Evolutionary conservation across 1,140 invertebrate species (phyloP), one percentile per base, ranked within the genome.

Genomic region (Leguminivora glycinivorella): DNA sequence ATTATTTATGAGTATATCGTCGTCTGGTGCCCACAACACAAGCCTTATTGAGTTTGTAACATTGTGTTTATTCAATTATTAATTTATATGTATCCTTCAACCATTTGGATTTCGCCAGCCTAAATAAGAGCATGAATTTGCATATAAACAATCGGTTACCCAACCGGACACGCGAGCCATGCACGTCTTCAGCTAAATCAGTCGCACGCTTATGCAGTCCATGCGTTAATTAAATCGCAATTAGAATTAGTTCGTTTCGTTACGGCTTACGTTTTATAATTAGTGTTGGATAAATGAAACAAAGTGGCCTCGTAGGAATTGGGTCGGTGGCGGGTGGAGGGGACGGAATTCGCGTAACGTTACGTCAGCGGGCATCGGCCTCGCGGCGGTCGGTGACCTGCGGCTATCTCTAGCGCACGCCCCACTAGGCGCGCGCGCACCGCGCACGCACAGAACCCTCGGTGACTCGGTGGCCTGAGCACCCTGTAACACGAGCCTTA

Each of bases 331-430:
- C 80, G 75, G 75, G 81, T 72, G 75, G 73, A 77, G 75, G 72
- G 77, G 77, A 82, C 78, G 87, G 85, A 89, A 90, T 90, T 88
- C 87, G 86, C 88, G 84, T 90, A 88, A 91, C 83, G 83, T 91
- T 91, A 89, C 89, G 89, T 91, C 87, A 91, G 87, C 84, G 89
- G 86, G 72, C 89, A 81, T 83, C 86, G 88, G 83, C 89, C 89
- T 83, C 86, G 83, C 84, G 70, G 66, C 86, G 89, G 89, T 89
- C 87, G 81, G 75, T 83, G 87, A 89, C 89, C 88, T 75, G 82
- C 85, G 81, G 82, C 87, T 86, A 89, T 88, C 86, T 89, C 84
- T 87, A 88, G 85, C 77, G 74, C 80, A 72, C 29, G 34, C 40
- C 60, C 72, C 75, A 80, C 81, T 80, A 80, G 78, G 70, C 84